These are phyloP conservation scores for Brachylomia viminalis DNA, from an alignment of 2,888 invertebrate species.

Conservation along the genomic window DNA sequence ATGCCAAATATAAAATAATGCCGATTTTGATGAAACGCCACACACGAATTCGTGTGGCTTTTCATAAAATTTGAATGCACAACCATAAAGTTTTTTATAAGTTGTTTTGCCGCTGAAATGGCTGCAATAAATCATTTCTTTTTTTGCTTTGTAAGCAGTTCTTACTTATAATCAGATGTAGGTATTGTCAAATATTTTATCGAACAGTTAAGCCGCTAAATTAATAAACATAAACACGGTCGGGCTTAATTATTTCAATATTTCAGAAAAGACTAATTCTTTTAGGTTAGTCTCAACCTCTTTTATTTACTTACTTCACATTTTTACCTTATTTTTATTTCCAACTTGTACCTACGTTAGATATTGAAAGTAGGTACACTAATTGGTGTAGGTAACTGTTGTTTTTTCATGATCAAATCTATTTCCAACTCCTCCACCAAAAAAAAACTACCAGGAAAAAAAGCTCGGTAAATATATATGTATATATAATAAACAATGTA, in stretches of 20 bases:
- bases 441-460: conserved; percentile 7
- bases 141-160: conserved; percentile 26
- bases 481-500: conserved; percentile 60
- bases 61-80: conserved; percentile 49
- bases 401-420: background rate
- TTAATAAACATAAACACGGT: background rate
- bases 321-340: background rate
- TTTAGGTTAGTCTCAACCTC: background rate
- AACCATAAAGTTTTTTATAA: conserved; percentile 39
- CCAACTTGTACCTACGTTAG: background rate
- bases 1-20: conserved; percentile 64
- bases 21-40: conserved; percentile 62
- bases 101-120: conserved; percentile 35
- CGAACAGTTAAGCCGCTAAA: conserved; percentile 2
- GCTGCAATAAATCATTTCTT: conserved; percentile 50
- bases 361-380: background rate
- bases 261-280: too few species aligned
- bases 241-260: background rate
- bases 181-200: conserved; percentile 10
- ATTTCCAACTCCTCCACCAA: background rate
- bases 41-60: conserved; percentile 51
- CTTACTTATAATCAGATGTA: background rate
- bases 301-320: background rate
- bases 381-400: background rate
- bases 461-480: conserved; percentile 5